A percentile compares a stretch with the other conserved stretches of the same genome.
Conservation (phyloP, 2,113 vertebrate species). For the Todiramphus chloris region DNA sequence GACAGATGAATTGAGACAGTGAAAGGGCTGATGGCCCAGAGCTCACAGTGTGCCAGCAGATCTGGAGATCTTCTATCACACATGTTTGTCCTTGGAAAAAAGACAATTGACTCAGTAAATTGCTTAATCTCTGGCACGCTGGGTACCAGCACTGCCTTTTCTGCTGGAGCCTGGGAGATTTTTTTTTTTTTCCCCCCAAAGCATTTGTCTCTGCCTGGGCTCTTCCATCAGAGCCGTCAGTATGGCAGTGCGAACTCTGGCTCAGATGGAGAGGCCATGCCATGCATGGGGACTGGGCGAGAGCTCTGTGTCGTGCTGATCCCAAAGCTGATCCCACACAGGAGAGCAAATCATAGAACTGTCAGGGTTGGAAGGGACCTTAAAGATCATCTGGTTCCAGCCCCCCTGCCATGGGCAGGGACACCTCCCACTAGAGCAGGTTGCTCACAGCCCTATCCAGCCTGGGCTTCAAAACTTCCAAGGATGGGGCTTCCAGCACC, state of each 20-base stretch:
- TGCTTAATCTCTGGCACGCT: slow-evolving; percentile 42
- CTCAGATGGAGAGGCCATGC: background rate
- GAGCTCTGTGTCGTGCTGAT: background rate
- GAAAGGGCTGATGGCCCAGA: slow-evolving; percentile 57
- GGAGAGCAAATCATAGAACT: background rate
- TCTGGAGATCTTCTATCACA: slow-evolving; percentile 60
- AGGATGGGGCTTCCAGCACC: no score
- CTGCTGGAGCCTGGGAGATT: background rate
- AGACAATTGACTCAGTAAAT: slow-evolving; percentile 67
- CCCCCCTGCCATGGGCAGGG: no score
- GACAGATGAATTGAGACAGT: slow-evolving; percentile 62
- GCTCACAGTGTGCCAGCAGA: slow-evolving; percentile 42
- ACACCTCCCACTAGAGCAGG: no score
- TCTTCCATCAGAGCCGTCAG: background rate
- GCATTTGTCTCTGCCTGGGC: background rate
- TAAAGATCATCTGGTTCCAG: no score
- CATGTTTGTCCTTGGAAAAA: slow-evolving; percentile 66
- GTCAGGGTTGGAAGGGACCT: no score
- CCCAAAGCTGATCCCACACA: background rate
- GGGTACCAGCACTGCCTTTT: slow-evolving; percentile 9
- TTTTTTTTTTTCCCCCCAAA: background rate
- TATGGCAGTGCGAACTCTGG: background rate
- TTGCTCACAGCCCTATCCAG: no score
- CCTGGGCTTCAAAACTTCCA: no score
- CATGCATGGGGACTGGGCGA: background rate